Evolutionary conservation across 2,113 vertebrate genomes (phyloP), one percentile per base, ranked within the genome.

Genomic region (Vombatus ursinus): DNA sequence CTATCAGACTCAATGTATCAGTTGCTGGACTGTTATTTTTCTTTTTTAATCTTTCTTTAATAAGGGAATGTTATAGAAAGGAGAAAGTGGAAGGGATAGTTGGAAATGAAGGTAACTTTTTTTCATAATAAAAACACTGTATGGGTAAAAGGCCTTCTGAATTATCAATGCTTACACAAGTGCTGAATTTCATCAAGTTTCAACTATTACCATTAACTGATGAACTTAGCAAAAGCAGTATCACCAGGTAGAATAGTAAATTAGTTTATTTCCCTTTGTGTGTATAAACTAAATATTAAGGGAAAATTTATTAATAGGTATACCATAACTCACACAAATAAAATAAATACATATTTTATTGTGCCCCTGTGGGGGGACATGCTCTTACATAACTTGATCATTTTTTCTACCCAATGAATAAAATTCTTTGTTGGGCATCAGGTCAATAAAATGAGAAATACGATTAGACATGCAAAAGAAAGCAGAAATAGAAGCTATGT

Each of bases 381-480:
- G 31, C 90, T 89, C 52, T 50, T 57, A 8, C 11, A 77, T 24
- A 89, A 57, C 91, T 89, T 94, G 51, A 90, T 91, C 16, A 89
- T 47, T 95, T 2, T 94, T 12, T 94, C 99, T 98, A 48, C 99
- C 99, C 98, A 99, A 97, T 11, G 95, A 97, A 93, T 99, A 99
- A 98, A 99, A 99, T 84, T 99, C 99, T 3, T 92, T 0, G 94
- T 99, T 99, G 25, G 99, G 99, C 94, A 97, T 98, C 98, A 99
- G 98, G 97, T 97, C 98, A 0, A 98, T 98, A n/a, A 99, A 98
- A 92, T 99, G 99, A n/a, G 99, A 98, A 10, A 99, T 97, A 3
- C 98, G 97, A 93, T 99, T 99, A 49, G 99, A 99, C 99, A 99
- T 98, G 44, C 99, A 98, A 90, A 99, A 99, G 96, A 99, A 99